Conservation (phyloP, 2,797 vertebrate genomes). For the Otolemur crassicaudatus region DNA sequence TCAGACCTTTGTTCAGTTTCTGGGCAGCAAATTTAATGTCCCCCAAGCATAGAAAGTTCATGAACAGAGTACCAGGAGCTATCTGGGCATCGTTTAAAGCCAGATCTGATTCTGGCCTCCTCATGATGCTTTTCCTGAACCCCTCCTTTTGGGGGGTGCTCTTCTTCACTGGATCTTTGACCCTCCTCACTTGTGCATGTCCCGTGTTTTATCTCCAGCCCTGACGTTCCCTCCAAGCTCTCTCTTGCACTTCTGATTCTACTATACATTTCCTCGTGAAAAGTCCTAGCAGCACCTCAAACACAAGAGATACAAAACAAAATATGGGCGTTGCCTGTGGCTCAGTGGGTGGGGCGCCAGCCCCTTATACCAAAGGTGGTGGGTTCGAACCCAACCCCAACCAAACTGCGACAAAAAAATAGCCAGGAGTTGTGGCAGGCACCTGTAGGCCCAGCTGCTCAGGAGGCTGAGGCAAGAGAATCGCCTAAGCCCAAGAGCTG, state of each 20-base stretch:
- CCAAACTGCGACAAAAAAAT: too few relatives aligned
- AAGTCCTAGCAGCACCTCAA: not conserved
- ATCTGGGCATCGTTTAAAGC: not conserved
- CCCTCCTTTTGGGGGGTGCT: not conserved
- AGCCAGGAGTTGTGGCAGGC: too few relatives aligned
- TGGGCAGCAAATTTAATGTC: not conserved
- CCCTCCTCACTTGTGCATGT: not conserved
- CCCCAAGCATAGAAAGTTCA: not conserved
- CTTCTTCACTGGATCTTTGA: slow-evolving; percentile 22
- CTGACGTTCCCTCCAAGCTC: not conserved
- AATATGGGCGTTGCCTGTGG: not conserved
- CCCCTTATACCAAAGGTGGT: too few relatives aligned
- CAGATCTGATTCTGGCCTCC: not conserved
- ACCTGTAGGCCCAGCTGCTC: too few relatives aligned
- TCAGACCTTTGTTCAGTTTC: not conserved
- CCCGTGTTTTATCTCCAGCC: not conserved
- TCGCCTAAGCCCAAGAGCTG: too few relatives aligned
- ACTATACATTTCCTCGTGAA: not conserved
- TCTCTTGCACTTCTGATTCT: not conserved
- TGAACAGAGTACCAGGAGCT: not conserved
- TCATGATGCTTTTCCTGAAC: not conserved
- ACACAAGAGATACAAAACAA: not conserved
- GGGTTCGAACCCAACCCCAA: too few relatives aligned
- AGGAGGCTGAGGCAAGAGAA: too few relatives aligned
- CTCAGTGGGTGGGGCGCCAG: too few relatives aligned